Evolutionary conservation across 2,797 vertebrate species (phyloP), one percentile per base, ranked within the genome.

Genomic region (Sternarchorhynchus goeldii): DNA sequence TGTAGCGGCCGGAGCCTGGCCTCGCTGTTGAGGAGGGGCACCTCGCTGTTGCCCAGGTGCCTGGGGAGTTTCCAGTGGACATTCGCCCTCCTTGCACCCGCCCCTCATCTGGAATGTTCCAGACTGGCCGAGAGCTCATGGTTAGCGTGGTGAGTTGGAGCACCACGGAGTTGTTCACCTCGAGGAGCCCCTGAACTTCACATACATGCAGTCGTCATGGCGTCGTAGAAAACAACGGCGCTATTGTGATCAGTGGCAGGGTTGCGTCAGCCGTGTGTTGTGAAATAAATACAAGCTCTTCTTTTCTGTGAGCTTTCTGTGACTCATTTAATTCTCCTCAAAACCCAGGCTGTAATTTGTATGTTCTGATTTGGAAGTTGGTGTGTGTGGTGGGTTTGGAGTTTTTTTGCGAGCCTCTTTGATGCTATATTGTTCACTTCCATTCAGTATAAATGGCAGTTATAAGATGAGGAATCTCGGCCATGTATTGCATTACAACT

Each of bases 401-500:
- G 25, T 0, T 66, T 3, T 3, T 4, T 4, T 12, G 6, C 57
- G 34, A 79, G 14, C 7, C n/a, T 45, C 45, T 50, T 50, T 5
- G 12, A 16, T 2, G 1, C 66, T n/a, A n/a, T 29, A 55, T 75
- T 25, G 59, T 75, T 69, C 60, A 31, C n/a, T 63, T 21, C 53
- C 55, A 25, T 31, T n/a, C 31, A 65, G 63, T 69, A 36, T 79
- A 71, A 81, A 67, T 34, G 45, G 4, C 17, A 39, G 64, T 64
- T 74, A 18, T 63, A 77, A 71, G 59, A 81, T 65, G 20, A 76
- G 71, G 68, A 63, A 76, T 80, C 71, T 64, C 73, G 62, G 12
- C 68, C 72, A 55, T 80, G 36, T 84, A 83, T 83, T 85, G 79
- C 77, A 78, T 89, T 88, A 88, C 79, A 86, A 80, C 83, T 81